Percentiles rank a stretch among this genome's conserved stretches.
phyloP scores from a whole-genome alignment of 2,797 vertebrate genomes.

The Sylvia borin region DNA sequence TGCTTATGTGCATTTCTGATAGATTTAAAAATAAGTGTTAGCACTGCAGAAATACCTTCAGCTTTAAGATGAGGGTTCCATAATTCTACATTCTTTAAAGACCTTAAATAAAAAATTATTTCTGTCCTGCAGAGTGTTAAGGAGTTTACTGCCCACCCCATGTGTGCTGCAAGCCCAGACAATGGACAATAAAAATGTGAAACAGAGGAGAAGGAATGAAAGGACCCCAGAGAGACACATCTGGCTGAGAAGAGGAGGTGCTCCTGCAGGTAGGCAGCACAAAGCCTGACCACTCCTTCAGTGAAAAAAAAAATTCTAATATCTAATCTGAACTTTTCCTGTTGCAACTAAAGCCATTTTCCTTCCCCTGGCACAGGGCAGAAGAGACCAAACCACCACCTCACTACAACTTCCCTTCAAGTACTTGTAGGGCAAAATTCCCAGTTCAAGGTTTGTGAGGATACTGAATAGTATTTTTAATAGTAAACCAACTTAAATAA shows the following conservation, averaged over 20 bases:
- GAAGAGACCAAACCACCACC: background rate
- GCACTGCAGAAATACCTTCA: background rate
- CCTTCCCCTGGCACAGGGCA: background rate
- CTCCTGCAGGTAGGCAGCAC: background rate
- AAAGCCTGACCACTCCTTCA: background rate
- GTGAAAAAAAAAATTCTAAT: accelerated
- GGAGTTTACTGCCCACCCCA: background rate
- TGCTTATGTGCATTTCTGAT: background rate
- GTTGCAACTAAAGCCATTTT: background rate
- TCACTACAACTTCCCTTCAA: background rate
- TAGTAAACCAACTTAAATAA: too few relatives aligned
- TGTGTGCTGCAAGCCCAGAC: background rate
- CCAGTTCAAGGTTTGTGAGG: background rate
- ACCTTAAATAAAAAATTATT: background rate
- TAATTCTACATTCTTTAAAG: background rate
- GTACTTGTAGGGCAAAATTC: background rate
- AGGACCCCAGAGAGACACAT: background rate
- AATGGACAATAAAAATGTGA: slow-evolving; percentile 6
- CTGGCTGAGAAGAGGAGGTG: background rate
- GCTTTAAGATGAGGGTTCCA: background rate
- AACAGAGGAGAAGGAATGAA: background rate
- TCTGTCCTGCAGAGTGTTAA: background rate
- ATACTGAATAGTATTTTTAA: too few relatives aligned
- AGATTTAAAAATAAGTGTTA: background rate
- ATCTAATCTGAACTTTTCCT: background rate